Evolutionary conservation across 92 coral and sea anemone species (phyloP), one percentile per base, ranked within the genome.

Genomic region (Galaxea fascicularis): DNA sequence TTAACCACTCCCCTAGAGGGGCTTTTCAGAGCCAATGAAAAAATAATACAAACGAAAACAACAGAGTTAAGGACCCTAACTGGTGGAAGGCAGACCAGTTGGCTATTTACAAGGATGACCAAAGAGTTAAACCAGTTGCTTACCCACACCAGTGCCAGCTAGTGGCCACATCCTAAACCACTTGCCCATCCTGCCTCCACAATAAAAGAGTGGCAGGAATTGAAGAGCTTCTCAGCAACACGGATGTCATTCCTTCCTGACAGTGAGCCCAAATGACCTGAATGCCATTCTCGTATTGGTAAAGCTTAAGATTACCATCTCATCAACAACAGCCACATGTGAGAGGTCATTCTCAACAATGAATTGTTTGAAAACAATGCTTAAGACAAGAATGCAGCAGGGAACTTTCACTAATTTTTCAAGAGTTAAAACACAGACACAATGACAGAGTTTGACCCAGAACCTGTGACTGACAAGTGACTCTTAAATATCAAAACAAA

Each of bases 361-460:
- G 65, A 63, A 63, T 63, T 13, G 39, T 13, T 29, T 22, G 31
- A 26, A 63, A 63, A 63, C 68, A 63, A 15, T 24, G 68, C 39
- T 63, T 27, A 63, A 63, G 22, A 63, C 68, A 63, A 63, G 68
- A 63, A 63, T 63, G 39, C 68, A 63, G 68, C 29, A 24, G 68
- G 68, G 29, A 63, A 63, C 68, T n/a, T 63, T 63, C 28, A 20
- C 28, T 29, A 63, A 63, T 16, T 29, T 63, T 29, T 63, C 22
- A 4, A 27, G 68, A 26, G 68, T 63, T 63, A 63, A 63, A 63
- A 63, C 68, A 20, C 28, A 63, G 35, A 13, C 31, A 24, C 31
- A 4, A 8, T 24, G 68, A 63, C n/a, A 63, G 68, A 63, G 68
- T 26, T 63, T 63, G 30, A 63, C 29, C 68, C 68, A 63, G 68